phyloP scores from a whole-genome alignment of 2,888 invertebrate genomes.

The Athripsodes cinereus region DNA sequence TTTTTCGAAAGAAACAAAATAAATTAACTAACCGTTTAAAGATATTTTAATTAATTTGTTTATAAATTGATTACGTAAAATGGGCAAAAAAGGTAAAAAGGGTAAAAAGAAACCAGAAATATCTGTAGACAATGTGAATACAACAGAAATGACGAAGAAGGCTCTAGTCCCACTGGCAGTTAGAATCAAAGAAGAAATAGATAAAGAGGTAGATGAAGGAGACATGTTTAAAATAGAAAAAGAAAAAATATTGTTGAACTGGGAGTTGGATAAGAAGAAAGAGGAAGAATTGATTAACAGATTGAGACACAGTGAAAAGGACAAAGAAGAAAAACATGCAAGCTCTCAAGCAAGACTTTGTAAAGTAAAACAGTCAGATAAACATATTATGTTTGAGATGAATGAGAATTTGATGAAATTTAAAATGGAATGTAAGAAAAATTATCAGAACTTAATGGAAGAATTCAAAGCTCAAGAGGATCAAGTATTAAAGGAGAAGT shows the following conservation, averaged over 20 bases:
- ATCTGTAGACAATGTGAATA: conserved; percentile 83
- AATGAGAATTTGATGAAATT: conserved; percentile 77
- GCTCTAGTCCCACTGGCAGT: conserved; percentile 84
- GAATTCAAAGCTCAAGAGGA: conserved; percentile 71
- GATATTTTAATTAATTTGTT: no score
- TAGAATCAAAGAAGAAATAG: conserved; percentile 82
- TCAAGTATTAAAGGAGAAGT: conserved; percentile 71
- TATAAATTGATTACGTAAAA: no score
- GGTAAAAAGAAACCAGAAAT: conserved; percentile 1
- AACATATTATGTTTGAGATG: conserved; percentile 88
- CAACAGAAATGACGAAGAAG: conserved; percentile 86
- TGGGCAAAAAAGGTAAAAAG: conserved; percentile 3
- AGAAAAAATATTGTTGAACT: conserved; percentile 89
- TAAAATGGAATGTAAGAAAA: conserved; percentile 76
- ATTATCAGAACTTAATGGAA: conserved; percentile 77
- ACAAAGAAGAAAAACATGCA: conserved; percentile 80
- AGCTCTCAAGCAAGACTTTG: conserved; percentile 81
- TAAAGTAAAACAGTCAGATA: conserved; percentile 74
- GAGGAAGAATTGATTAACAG: conserved; percentile 76
- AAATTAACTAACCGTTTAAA: no score
- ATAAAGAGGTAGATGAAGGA: conserved; percentile 88
- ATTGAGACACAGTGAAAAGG: conserved; percentile 63
- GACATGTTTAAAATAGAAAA: conserved; percentile 93
- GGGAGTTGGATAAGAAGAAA: conserved; percentile 90
- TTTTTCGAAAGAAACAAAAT: no score